These are phyloP conservation scores for Eurosta solidaginis DNA, from an alignment of 1,140 invertebrate genomes.

Conservation along the genomic window DNA sequence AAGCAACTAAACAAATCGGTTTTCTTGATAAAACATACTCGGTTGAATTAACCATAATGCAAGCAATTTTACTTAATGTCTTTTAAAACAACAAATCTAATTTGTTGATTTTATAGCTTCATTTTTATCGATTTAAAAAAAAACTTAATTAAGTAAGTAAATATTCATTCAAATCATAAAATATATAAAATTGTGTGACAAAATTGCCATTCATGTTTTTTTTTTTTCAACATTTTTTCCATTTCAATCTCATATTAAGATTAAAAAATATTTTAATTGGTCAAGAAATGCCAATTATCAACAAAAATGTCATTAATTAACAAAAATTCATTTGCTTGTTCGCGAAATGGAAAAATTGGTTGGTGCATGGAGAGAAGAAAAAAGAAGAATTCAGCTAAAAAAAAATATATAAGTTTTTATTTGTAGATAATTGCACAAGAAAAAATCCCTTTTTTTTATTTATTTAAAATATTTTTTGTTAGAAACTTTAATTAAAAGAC, in stretches of 20 bases:
- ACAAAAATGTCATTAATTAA: slow-evolving; percentile 12
- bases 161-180: background rate
- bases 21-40: too few relatives aligned
- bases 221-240: background rate
- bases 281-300: background rate
- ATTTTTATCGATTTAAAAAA: background rate
- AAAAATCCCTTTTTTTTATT: background rate
- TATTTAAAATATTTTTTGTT: background rate
- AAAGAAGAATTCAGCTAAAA: background rate
- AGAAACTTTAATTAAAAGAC: too few relatives aligned
- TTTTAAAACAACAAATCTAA: too few relatives aligned
- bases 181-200: background rate
- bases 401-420: background rate
- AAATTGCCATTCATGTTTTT: background rate
- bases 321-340: slow-evolving; percentile 13
- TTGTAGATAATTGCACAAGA: background rate
- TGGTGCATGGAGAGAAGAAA: background rate
- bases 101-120: too few relatives aligned
- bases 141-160: background rate
- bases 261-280: background rate
- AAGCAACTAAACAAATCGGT: too few relatives aligned
- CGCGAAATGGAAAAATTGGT: background rate
- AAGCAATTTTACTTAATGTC: too few relatives aligned
- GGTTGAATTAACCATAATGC: too few relatives aligned
- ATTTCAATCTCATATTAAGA: background rate